Percentiles rank a stretch among this genome's conserved stretches.
These are phyloP conservation scores for Enteromius treurensis DNA, from an alignment of 2,797 vertebrate species.

Conservation along the genomic window DNA sequence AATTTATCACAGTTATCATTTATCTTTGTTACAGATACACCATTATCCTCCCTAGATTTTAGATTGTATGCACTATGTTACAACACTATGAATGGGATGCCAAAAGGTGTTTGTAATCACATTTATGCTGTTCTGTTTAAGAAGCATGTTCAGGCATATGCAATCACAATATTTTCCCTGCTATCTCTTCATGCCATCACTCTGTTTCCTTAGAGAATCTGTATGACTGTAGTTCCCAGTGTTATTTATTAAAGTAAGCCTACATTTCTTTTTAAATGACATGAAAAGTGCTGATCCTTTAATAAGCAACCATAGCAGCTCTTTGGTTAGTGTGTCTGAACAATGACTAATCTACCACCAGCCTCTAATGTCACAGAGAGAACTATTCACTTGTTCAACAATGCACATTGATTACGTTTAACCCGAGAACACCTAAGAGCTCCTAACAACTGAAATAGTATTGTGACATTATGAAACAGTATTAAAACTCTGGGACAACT, in stretches of 20 bases:
- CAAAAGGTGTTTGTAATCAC: no score
- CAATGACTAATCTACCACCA: slow-evolving; percentile 61
- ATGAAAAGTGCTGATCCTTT: not conserved
- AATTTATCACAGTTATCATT: no score
- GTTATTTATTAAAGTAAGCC: not conserved
- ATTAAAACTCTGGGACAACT: not conserved
- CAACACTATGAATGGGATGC: no score
- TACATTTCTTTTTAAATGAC: not conserved
- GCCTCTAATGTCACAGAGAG: slow-evolving; percentile 48
- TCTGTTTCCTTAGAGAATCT: not conserved
- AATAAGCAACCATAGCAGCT: slow-evolving; percentile 16
- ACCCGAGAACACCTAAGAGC: slow-evolving; percentile 55
- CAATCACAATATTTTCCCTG: not conserved
- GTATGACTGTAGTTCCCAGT: not conserved
- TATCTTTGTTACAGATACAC: no score
- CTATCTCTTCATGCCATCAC: not conserved
- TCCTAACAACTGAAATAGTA: slow-evolving; percentile 32
- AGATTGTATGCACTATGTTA: no score
- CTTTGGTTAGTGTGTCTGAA: slow-evolving; percentile 9
- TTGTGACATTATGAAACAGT: not conserved
- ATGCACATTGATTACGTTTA: slow-evolving; percentile 63
- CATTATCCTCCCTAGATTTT: no score
- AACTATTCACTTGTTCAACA: slow-evolving; percentile 49
- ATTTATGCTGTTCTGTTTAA: no score
- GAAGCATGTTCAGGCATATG: no score